Evolutionary conservation across 2,888 invertebrate species (phyloP), one percentile per base, ranked within the genome.

Genomic region (Ellobium chinense): DNA sequence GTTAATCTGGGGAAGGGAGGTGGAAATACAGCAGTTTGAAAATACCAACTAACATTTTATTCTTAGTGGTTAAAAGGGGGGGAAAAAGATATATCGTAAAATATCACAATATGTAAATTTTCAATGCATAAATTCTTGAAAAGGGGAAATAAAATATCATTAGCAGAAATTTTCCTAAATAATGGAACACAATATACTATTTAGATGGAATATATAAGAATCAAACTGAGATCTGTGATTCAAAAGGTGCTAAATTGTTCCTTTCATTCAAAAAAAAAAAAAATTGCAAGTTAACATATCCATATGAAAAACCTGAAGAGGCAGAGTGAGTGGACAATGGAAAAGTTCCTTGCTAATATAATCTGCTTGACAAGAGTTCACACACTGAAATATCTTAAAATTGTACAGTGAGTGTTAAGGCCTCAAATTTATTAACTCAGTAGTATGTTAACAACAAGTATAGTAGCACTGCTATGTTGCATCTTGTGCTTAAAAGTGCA

Each of bases 91-190:
- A 62, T 37, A 73, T 39, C 37, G 62, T 63, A 37, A 5, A 74
- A 74, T 74, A 74, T 74, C 74, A 74, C 74, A 74, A 39, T 31
- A 27, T 74, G 74, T 74, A 74, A 74, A 74, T 39, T 37, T 63
- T 74, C 37, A 74, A 46, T 74, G 72, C 72, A 72, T 72, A 72
- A 24, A 54, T 27, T 29, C 21, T 69, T 46, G 54, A 72, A 72
- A 72, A n/a, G 34, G 36, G 60, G 72, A 60, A 37, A 58, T 21
- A 24, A 24, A 70, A 70, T 70, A 69, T 69, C 24, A 58, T 72
- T 60, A 60, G 58, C 72, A 58, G 60, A 36, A 29, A 12, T 60
- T 58, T 36, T 14, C 2, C 24, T 27, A 34, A 27, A 72, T 12
- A 36, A 4, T 18, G 18, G 29, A 46, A 69, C 46, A 54, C 5